phyloP scores from a whole-genome alignment of 2,797 vertebrate species.

The Steatocranus sp. region DNA sequence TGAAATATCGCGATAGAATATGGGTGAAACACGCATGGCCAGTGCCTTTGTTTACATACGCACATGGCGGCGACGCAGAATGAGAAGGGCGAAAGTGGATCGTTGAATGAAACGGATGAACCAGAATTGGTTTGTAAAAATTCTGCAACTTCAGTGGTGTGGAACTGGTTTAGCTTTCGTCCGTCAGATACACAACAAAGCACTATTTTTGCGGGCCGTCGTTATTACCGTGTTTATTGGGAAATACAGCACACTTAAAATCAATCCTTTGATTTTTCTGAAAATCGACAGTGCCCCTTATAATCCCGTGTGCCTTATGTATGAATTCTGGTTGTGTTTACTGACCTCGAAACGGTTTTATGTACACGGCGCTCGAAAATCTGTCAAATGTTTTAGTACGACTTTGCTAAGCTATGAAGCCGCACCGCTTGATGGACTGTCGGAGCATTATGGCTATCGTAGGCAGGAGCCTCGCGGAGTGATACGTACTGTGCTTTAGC shows the following conservation, averaged over 20 bases:
- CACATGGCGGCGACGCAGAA: neutral
- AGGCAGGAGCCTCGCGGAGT: fast-evolving
- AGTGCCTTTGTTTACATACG: neutral
- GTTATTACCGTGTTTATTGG: neutral
- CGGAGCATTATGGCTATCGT: fast-evolving
- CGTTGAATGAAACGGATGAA: neutral
- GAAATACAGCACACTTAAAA: fast-evolving
- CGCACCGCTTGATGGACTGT: neutral
- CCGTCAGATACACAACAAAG: neutral
- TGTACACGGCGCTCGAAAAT: fast-evolving
- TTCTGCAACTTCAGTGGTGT: neutral
- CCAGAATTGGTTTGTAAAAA: neutral
- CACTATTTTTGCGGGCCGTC: neutral
- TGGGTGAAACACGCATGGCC: neutral
- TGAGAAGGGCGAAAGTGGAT: fast-evolving
- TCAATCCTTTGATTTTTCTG: neutral
- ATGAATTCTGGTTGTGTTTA: neutral
- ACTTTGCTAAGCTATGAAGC: neutral
- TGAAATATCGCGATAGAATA: neutral
- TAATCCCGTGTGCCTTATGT: fast-evolving
- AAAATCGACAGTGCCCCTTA: fast-evolving
- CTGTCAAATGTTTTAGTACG: fast-evolving
- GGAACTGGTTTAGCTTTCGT: neutral
- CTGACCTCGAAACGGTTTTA: fast-evolving
- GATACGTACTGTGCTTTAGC: neutral